phyloP scores from a whole-genome alignment of 2,888 invertebrate species.

The Eupithecia insigniata region DNA sequence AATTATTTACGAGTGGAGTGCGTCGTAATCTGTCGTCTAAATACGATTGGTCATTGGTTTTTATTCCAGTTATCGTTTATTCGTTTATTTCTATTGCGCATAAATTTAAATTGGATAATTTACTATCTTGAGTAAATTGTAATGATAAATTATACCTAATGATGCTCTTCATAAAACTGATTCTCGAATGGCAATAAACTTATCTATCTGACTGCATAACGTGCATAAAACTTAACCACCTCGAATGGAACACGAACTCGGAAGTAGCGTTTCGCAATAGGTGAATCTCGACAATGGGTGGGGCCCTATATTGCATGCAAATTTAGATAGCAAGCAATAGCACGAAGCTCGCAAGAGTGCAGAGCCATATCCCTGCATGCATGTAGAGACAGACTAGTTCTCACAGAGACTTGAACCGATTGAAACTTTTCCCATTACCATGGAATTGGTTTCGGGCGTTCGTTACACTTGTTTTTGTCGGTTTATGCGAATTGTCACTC shows the following conservation, averaged over 20 bases:
- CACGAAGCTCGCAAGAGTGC: conserved; percentile 25
- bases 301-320: conserved; percentile 34
- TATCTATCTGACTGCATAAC: neutral
- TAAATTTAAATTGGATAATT: neutral
- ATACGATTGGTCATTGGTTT: neutral
- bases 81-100: neutral
- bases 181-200: neutral
- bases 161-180: neutral
- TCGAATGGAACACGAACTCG: conserved; percentile 15
- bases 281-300: conserved; percentile 35
- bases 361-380: conserved; percentile 35
- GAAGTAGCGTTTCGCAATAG: conserved; percentile 28
- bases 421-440: conserved; percentile 71
- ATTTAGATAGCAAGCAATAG: conserved; percentile 37
- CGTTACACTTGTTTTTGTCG: conserved; percentile 58
- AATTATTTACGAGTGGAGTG: neutral
- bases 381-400: conserved; percentile 45
- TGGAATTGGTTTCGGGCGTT: conserved; percentile 57
- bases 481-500: conserved; percentile 46
- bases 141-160: neutral
- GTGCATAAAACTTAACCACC: neutral
- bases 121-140: neutral
- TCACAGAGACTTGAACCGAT: conserved; percentile 59
- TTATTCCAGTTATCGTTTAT: neutral
- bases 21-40: neutral